Conservation (phyloP, 92 coral and sea anemone genomes). For the Montipora capitata region DNA sequence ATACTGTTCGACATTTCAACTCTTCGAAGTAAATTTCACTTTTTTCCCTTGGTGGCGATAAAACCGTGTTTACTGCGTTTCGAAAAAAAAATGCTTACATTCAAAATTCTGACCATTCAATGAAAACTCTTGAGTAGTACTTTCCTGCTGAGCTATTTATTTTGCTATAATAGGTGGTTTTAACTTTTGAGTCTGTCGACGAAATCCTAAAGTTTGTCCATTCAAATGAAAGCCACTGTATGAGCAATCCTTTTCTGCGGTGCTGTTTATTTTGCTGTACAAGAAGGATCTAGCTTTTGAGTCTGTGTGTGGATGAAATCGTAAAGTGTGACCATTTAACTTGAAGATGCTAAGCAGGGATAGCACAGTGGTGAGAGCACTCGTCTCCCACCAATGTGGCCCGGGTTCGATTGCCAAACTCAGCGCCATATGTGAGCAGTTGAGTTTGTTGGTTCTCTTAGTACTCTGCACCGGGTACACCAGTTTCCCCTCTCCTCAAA, state of each 20-base stretch:
- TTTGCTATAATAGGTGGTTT: background rate
- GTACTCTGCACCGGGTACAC: too few relatives aligned
- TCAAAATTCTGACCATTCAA: too few relatives aligned
- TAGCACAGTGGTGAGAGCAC: too few relatives aligned
- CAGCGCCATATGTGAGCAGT: too few relatives aligned
- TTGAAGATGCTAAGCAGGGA: background rate
- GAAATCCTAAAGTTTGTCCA: background rate
- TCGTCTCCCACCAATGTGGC: too few relatives aligned
- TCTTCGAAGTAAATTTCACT: background rate
- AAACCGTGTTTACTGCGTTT: background rate
- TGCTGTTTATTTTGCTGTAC: background rate
- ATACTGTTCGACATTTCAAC: background rate
- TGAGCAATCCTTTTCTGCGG: too few relatives aligned
- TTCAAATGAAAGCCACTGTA: background rate
- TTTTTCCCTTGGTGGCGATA: background rate
- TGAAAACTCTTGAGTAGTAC: too few relatives aligned
- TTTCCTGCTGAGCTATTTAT: background rate
- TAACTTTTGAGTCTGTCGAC: background rate
- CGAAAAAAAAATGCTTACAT: background rate
- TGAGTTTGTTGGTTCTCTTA: too few relatives aligned
- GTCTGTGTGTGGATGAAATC: background rate
- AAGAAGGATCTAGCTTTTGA: background rate
- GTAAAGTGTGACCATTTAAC: background rate
- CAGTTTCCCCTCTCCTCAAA: too few relatives aligned
- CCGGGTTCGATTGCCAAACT: too few relatives aligned